Evolutionary conservation across 2,888 invertebrate species (phyloP).

Genomic region (Chirona hameri): DNA sequence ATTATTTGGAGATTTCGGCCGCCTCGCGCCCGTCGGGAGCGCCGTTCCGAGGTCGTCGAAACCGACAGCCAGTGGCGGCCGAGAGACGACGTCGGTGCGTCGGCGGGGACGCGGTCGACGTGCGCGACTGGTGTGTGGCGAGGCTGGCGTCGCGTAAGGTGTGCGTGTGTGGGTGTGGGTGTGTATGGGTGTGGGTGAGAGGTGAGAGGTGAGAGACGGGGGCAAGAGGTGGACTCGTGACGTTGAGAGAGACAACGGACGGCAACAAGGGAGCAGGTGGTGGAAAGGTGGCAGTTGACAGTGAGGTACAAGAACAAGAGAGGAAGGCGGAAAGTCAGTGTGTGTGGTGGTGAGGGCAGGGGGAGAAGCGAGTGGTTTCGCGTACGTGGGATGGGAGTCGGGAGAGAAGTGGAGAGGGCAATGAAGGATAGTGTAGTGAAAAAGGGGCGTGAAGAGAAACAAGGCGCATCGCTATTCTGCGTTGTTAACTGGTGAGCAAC

Average conservation of each 20-base stretch:
- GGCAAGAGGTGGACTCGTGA: neutral
- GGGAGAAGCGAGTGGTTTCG: too few relatives aligned
- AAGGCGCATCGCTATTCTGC: too few relatives aligned
- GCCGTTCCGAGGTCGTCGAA: neutral
- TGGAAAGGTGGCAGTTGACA: too few relatives aligned
- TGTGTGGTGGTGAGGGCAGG: neutral
- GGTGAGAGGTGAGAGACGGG: neutral
- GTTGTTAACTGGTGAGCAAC: too few relatives aligned
- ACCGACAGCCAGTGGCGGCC: neutral
- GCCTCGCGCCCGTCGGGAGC: neutral
- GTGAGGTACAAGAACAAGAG: too few relatives aligned
- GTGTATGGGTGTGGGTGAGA: too few relatives aligned
- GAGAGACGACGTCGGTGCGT: neutral
- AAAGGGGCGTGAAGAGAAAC: too few relatives aligned
- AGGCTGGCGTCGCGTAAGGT: neutral
- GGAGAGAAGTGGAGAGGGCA: neutral
- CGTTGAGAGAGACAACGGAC: too few relatives aligned
- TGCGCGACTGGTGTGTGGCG: neutral
- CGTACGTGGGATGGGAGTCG: too few relatives aligned
- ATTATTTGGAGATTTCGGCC: slow-evolving; percentile 5
- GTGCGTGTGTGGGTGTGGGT: neutral
- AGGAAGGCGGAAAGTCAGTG: neutral
- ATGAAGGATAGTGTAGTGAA: neutral
- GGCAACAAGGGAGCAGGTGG: too few relatives aligned
- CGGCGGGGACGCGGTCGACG: neutral